A percentile compares a stretch with the other conserved stretches of the same genome.
phyloP scores from a whole-genome alignment of 2,888 invertebrate genomes.

The Protophormia terraenovae region DNA sequence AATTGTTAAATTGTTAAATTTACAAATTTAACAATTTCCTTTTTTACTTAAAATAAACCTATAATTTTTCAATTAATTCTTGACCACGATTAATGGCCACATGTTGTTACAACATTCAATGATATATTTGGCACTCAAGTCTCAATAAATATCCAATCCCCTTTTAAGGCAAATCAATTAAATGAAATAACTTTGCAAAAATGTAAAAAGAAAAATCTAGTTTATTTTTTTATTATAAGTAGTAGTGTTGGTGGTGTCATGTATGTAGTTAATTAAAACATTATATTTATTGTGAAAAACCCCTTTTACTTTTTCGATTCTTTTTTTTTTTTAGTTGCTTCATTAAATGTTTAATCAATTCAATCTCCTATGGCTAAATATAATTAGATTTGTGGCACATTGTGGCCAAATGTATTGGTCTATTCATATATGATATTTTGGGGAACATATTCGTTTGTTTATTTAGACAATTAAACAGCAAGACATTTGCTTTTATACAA shows the following conservation, averaged over 20 bases:
- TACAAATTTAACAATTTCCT: constrained; percentile 17
- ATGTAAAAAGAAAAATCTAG: background rate
- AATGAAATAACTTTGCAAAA: constrained; percentile 13
- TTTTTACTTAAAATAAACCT: constrained; percentile 4
- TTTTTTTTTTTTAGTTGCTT: constrained; percentile 7
- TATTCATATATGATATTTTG: background rate
- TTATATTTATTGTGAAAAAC: background rate
- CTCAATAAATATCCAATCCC: background rate
- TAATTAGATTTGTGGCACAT: constrained; percentile 52
- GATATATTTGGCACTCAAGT: constrained; percentile 8
- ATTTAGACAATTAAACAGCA: constrained; percentile 2
- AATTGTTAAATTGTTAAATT: too few relatives aligned
- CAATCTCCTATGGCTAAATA: constrained; percentile 56
- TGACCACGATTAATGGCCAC: constrained; percentile 44
- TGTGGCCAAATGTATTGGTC: constrained; percentile 17
- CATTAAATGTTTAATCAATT: constrained; percentile 57
- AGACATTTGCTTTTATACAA: background rate
- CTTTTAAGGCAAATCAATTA: constrained; percentile 22
- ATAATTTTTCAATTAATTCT: constrained; percentile 57
- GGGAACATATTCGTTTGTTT: background rate
- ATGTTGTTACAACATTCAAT: background rate
- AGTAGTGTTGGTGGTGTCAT: background rate
- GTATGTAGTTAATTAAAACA: background rate
- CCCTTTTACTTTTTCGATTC: constrained; percentile 19
- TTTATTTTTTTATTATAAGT: too few relatives aligned